Percentiles rank a stretch among this genome's conserved stretches.
These are phyloP conservation scores for Melinaea menophilus DNA, from an alignment of 2,888 invertebrate species.

Conservation along the genomic window DNA sequence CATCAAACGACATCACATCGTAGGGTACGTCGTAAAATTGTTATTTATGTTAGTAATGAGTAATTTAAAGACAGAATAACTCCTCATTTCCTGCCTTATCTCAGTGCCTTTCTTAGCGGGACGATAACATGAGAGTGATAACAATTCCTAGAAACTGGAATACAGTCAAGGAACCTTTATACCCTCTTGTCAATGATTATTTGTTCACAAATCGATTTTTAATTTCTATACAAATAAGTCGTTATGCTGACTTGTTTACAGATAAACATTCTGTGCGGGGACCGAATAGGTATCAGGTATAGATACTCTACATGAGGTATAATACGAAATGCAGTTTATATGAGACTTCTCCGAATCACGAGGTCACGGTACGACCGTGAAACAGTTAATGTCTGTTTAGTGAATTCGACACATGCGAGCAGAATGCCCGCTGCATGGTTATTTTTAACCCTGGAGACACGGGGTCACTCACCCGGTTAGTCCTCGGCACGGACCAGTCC, in stretches of 20 bases:
- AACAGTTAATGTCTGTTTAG: slow-evolving; percentile 75
- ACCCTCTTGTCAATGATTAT: slow-evolving; percentile 10
- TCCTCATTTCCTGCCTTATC: slow-evolving; percentile 34
- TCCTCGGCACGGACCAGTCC: slow-evolving; percentile 71
- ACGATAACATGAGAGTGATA: slow-evolving; percentile 57
- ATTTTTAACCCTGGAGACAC: slow-evolving; percentile 75
- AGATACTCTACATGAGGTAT: background rate
- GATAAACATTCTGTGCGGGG: too few species aligned
- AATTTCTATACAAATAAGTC: slow-evolving; percentile 22
- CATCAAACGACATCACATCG: background rate
- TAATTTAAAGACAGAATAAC: slow-evolving; percentile 18
- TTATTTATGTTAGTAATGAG: slow-evolving; percentile 5
- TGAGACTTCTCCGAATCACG: slow-evolving; percentile 57
- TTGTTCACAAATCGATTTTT: slow-evolving; percentile 16
- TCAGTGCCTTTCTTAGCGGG: slow-evolving; percentile 38
- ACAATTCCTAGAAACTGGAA: slow-evolving; percentile 47
- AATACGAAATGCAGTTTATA: slow-evolving; percentile 23
- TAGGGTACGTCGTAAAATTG: background rate
- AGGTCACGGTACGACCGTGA: slow-evolving; percentile 76
- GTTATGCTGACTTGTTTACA: slow-evolving; percentile 2
- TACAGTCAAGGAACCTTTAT: slow-evolving; percentile 45
- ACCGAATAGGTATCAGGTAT: background rate
- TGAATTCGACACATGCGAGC: slow-evolving; percentile 77
- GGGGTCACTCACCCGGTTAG: slow-evolving; percentile 74
- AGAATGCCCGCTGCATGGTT: slow-evolving; percentile 72